Percentiles rank a stretch among this genome's conserved stretches.
Conservation (phyloP, 2,113 vertebrate species). For the Pangasianodon gigas region DNA sequence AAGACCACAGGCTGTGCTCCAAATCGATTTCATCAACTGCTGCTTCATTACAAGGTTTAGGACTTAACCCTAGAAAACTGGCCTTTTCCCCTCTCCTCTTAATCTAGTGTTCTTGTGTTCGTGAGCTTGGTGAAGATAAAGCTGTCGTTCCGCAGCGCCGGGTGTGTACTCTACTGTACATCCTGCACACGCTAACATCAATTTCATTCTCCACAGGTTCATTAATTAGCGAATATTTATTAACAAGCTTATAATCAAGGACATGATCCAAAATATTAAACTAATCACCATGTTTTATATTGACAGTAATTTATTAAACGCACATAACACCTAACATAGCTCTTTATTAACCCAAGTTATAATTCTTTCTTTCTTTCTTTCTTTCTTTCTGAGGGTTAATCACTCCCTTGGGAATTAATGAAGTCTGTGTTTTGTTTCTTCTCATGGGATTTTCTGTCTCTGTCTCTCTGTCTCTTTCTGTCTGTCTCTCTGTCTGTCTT, state of each 20-base stretch:
- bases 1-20: background rate
- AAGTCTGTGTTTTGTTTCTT: background rate
- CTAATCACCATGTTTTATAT: background rate
- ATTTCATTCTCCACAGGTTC: background rate
- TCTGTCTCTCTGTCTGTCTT: conserved; percentile 40
- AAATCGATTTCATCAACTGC: background rate
- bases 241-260: background rate
- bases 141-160: background rate
- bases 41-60: background rate
- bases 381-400: background rate
- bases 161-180: background rate
- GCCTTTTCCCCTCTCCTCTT: background rate
- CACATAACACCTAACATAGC: background rate
- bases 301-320: background rate
- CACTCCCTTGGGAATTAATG: background rate
- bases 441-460: background rate
- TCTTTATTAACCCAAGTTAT: background rate
- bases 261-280: background rate
- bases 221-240: background rate
- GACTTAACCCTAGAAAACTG: background rate
- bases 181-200: no score
- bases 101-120: background rate
- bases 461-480: background rate
- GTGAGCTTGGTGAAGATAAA: background rate
- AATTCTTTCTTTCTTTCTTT: background rate